Conservation (phyloP, 2,797 vertebrate species). For the Arnoldichthys spilopterus region DNA sequence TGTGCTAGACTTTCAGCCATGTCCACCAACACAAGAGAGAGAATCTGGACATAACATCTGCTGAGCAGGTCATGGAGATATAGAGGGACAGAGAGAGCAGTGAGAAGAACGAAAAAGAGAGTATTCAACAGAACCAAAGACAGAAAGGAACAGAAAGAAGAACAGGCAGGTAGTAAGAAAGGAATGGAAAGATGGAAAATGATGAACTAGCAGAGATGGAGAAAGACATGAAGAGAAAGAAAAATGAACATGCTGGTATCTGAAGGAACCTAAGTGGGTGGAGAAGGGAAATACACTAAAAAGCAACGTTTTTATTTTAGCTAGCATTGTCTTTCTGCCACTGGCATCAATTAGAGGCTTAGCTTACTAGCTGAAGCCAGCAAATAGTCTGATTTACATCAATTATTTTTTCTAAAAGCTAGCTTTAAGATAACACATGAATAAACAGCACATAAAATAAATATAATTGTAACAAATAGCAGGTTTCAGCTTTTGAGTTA, state of each 20-base stretch:
- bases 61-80: background rate
- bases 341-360: too few relatives aligned
- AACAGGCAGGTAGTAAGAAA: constrained; percentile 2
- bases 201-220: constrained; percentile 12
- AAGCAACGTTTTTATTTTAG: background rate
- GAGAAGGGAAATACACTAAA: background rate
- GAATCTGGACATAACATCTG: background rate
- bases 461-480: too few relatives aligned
- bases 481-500: too few relatives aligned
- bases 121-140: background rate
- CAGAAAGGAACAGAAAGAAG: background rate
- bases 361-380: too few relatives aligned
- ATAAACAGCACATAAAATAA: too few relatives aligned
- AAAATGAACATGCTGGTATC: background rate
- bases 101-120: background rate
- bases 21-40: constrained; percentile 10
- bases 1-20: constrained; percentile 66
- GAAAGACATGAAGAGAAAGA: background rate
- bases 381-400: too few relatives aligned
- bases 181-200: background rate
- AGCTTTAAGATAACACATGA: too few relatives aligned
- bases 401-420: too few relatives aligned
- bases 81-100: background rate
- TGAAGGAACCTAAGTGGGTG: background rate
- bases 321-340: too few relatives aligned